A percentile compares a stretch with the other conserved stretches of the same genome.
Conservation (phyloP, 2,113 vertebrate species). For the Corvus hawaiiensis region DNA sequence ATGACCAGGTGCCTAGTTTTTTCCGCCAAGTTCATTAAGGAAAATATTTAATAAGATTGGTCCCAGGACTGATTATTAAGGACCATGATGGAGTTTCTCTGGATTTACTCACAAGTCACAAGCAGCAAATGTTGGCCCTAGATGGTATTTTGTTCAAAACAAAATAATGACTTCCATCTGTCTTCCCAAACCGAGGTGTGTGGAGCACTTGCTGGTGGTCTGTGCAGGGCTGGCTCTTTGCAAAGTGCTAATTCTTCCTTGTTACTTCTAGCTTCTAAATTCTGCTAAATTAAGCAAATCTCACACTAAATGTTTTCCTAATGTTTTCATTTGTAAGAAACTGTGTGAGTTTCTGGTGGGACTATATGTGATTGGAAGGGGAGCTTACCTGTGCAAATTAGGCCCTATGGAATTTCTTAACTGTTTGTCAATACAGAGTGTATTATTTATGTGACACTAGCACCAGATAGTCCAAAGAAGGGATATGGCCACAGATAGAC, state of each 20-base stretch:
- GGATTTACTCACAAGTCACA: conserved; percentile 46
- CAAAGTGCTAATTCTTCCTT: conserved; percentile 9
- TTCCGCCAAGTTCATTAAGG: conserved; percentile 35
- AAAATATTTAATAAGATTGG: conserved; percentile 50
- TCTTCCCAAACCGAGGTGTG: not conserved
- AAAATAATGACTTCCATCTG: conserved; percentile 62
- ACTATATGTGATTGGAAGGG: not conserved
- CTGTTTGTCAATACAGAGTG: not conserved
- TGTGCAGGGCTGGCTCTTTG: not conserved
- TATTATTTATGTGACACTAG: not conserved
- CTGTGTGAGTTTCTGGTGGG: not conserved
- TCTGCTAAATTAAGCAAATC: conserved; percentile 17
- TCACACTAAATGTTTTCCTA: conserved; percentile 1
- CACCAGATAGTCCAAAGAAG: not conserved
- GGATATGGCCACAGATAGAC: not conserved
- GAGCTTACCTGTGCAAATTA: not conserved
- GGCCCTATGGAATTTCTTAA: not conserved
- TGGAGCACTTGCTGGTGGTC: conserved; percentile 49
- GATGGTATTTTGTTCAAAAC: conserved; percentile 58
- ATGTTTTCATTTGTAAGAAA: not conserved
- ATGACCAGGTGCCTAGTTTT: not conserved
- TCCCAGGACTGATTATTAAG: conserved; percentile 40
- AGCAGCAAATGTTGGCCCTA: conserved; percentile 31
- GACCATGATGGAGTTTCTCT: conserved; percentile 13
- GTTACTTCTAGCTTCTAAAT: conserved; percentile 34